Evolutionary conservation across 2,797 vertebrate genomes (phyloP).

Genomic region (Paramormyrops hopkinsi): DNA sequence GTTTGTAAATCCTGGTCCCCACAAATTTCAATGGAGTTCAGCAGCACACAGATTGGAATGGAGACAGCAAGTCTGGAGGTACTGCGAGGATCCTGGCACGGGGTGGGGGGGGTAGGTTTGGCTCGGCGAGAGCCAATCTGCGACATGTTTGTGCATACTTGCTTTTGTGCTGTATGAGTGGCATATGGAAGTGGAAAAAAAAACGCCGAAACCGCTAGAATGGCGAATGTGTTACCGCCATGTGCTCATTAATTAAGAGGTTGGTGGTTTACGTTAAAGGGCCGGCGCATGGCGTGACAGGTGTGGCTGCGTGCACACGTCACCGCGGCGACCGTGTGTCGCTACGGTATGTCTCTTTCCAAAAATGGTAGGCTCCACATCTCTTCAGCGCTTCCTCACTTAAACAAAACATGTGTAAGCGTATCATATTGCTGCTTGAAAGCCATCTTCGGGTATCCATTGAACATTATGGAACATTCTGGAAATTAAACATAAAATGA

Average conservation of each 20-base stretch:
- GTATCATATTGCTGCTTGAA: neutral
- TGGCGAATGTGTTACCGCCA: slow-evolving; percentile 17
- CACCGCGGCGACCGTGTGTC: neutral
- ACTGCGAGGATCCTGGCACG: slow-evolving; percentile 79
- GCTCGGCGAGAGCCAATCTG: slow-evolving; percentile 80
- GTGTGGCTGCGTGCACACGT: neutral
- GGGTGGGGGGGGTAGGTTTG: slow-evolving; percentile 52
- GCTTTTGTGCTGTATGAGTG: slow-evolving; percentile 80
- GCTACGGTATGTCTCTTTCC: neutral
- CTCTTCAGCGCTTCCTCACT: neutral
- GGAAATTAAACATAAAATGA: neutral
- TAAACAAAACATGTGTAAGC: neutral
- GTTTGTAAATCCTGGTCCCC: neutral
- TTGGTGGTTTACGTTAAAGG: slow-evolving; percentile 21
- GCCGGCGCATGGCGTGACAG: neutral
- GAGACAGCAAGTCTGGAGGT: slow-evolving; percentile 85
- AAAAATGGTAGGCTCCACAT: neutral
- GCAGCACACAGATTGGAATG: slow-evolving; percentile 81
- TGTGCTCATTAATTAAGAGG: slow-evolving; percentile 28
- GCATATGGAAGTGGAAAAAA: slow-evolving; percentile 69
- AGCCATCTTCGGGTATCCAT: neutral
- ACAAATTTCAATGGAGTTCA: slow-evolving; percentile 16
- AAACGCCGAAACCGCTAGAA: slow-evolving; percentile 14
- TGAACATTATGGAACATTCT: neutral
- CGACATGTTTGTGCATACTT: slow-evolving; percentile 81